Percentiles rank a stretch among this genome's conserved stretches.
Conservation (phyloP, 2,113 vertebrate genomes). For the Spea bombifrons region DNA sequence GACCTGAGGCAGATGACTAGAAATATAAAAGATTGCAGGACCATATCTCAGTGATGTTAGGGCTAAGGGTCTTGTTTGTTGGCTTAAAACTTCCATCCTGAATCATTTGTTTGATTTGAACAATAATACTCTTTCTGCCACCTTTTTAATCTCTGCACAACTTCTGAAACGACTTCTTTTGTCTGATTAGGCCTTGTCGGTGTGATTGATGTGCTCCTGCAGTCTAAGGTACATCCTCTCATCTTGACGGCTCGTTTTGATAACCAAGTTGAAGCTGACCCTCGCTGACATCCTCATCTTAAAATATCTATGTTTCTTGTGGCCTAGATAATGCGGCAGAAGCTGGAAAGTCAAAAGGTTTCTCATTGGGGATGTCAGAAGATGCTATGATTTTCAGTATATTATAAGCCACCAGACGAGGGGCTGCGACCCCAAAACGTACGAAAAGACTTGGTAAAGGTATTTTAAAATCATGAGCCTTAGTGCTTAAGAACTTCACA, state of each 20-base stretch:
- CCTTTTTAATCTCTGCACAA: slow-evolving; percentile 48
- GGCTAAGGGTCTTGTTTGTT: slow-evolving; percentile 54
- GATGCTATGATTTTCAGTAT: slow-evolving; percentile 17
- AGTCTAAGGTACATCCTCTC: slow-evolving; percentile 52
- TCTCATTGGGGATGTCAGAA: slow-evolving; percentile 31
- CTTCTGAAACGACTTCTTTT: slow-evolving; percentile 50
- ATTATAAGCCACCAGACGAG: slow-evolving; percentile 14
- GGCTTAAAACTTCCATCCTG: slow-evolving; percentile 58
- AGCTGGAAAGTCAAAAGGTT: slow-evolving; percentile 44
- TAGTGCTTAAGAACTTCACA: too few species aligned
- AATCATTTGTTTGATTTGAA: slow-evolving; percentile 47
- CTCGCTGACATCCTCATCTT: slow-evolving; percentile 49
- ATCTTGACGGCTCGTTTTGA: slow-evolving; percentile 51
- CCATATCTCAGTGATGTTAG: slow-evolving; percentile 48
- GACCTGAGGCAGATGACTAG: slow-evolving; percentile 23
- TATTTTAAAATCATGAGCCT: too few species aligned
- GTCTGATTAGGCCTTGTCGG: slow-evolving; percentile 57
- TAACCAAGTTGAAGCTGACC: slow-evolving; percentile 51
- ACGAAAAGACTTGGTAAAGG: neutral
- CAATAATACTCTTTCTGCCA: slow-evolving; percentile 47
- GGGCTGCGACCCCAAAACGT: slow-evolving; percentile 6
- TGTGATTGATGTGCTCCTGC: slow-evolving; percentile 57
- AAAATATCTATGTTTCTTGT: slow-evolving; percentile 52
- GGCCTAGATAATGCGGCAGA: slow-evolving; percentile 49
- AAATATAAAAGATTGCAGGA: slow-evolving; percentile 40